Evolutionary conservation across 2,113 vertebrate genomes (phyloP), one percentile per base, ranked within the genome.

Genomic region (Ceyx margarethae): DNA sequence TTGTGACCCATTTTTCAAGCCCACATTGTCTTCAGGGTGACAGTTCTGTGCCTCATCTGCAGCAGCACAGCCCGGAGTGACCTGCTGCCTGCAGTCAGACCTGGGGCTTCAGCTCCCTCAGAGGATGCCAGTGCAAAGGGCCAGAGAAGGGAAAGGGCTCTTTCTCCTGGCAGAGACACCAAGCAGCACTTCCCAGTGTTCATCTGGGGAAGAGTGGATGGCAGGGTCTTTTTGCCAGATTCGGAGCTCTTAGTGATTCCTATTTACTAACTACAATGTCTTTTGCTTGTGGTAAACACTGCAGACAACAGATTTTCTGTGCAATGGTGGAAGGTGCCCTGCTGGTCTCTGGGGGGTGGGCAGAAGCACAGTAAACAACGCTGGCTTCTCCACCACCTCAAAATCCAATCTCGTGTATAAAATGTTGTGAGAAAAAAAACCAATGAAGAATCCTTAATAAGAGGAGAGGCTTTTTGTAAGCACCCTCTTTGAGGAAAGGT

Each of bases 361-460:
- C 43, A 76, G 87, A 80, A 94, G 89, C 85, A 40, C 2, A 43
- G 61, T 86, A 95, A 95, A 95, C 89, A 93, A 96, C 23, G 31
- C 67, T 86, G 73, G 89, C 94, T 94, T 94, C 93, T 54, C 81
- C 17, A 50, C 46, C 73, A 86, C 79, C 93, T 91, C 94, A 85
- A 92, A 93, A 96, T 89, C 93, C 94, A 94, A 79, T 93, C 92
- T 83, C 68, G 78, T 2, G 1, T 81, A 79, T 78, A 78, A 94
- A 96, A 91, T 94, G 40, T 90, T 86, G 76, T 71, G 76, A 31
- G 85, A 73, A 82, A 93, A 91, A 94, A 35, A 35, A 33, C 92
- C 92, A 96, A 94, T 95, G 93, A 93, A 95, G 91, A 86, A 92
- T 79, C 91, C 54, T 92, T 91, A 94, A 92, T 96, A 96, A 95